Conservation (phyloP, 2,888 invertebrate species). For the Acanthosepion lycidas region DNA sequence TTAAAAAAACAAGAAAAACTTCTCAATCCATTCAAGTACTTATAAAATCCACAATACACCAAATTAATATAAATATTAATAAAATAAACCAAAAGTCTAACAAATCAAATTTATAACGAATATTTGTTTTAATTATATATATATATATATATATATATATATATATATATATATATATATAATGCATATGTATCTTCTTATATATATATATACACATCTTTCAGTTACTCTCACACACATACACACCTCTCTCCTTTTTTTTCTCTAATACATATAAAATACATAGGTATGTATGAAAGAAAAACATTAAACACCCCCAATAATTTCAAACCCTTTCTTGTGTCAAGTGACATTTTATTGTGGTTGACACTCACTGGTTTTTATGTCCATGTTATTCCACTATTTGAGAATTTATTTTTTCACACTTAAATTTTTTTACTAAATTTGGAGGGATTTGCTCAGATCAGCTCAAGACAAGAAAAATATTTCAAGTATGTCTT, state of each 20-base stretch:
- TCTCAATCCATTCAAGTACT: background rate
- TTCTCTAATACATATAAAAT: background rate
- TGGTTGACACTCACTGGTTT: constrained; percentile 9
- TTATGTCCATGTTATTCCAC: background rate
- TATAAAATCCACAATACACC: background rate
- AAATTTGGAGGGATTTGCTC: constrained; percentile 38
- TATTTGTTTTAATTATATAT: background rate
- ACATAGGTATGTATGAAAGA: constrained; percentile 33
- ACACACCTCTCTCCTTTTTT: background rate
- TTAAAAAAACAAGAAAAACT: background rate
- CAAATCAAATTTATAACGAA: background rate
- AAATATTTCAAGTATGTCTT: background rate
- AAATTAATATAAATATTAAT: background rate
- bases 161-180: background rate
- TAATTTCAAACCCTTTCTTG: constrained; percentile 23
- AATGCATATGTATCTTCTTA: background rate
- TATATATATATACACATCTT: background rate
- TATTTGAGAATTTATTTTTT: constrained; percentile 46
- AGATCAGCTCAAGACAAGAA: constrained; percentile 34
- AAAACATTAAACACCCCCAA: constrained; percentile 20
- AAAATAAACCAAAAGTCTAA: background rate
- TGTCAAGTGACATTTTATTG: constrained; percentile 45
- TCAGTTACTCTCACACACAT: background rate
- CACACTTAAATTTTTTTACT: background rate
- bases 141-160: background rate